Evolutionary conservation across 2,113 vertebrate species (phyloP).

Genomic region (Engraulis encrasicolus): DNA sequence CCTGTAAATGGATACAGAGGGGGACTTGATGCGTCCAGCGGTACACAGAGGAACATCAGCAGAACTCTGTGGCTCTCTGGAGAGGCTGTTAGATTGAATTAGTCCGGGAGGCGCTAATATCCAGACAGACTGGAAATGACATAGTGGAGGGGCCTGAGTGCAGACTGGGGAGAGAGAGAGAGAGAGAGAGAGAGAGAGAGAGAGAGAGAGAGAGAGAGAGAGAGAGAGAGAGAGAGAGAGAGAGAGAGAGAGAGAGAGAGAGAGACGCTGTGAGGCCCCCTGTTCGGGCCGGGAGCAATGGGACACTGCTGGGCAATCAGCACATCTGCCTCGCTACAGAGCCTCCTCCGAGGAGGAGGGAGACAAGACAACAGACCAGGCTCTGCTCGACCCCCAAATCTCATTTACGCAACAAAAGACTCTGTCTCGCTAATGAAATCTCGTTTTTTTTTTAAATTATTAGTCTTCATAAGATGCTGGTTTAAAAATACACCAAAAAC

Average conservation of each 20-base stretch:
- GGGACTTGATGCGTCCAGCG: not conserved
- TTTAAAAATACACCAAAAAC: not conserved
- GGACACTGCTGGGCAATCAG: conserved; percentile 10
- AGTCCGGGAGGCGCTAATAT: not conserved
- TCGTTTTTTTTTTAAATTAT: not conserved
- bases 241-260: too few relatives aligned
- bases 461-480: not conserved
- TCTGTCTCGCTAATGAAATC: not conserved
- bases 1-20: not conserved
- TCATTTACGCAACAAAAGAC: not conserved
- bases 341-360: not conserved
- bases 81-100: conserved; percentile 7
- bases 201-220: too few relatives aligned
- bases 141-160: not conserved
- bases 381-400: not conserved
- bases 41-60: not conserved
- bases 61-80: conserved; percentile 4
- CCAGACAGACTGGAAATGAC: not conserved
- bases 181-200: too few relatives aligned
- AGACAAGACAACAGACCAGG: conserved; percentile 9
- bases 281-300: not conserved
- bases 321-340: not conserved
- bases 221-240: too few relatives aligned
- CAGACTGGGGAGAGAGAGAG: too few relatives aligned
- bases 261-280: not conserved